phyloP scores from a whole-genome alignment of 1,140 invertebrate genomes.

The Brachionus koreanus region DNA sequence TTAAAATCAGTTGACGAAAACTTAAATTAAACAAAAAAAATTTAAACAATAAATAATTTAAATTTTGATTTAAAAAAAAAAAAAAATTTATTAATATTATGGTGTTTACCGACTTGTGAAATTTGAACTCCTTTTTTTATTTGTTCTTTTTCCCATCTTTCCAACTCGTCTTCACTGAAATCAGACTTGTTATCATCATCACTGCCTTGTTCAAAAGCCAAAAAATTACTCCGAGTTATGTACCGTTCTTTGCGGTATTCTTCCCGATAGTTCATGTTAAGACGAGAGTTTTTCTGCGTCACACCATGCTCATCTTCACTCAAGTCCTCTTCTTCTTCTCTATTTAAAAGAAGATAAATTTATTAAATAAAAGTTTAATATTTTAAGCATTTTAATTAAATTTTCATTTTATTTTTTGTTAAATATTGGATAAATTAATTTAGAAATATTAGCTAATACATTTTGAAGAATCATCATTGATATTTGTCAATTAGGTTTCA shows the following conservation, averaged over 20 bases:
- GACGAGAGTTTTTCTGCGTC: conserved; percentile 51
- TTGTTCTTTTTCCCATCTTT: conserved; percentile 85
- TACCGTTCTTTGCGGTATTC: conserved; percentile 70
- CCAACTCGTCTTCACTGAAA: conserved; percentile 65
- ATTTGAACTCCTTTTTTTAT: conserved; percentile 78
- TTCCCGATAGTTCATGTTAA: conserved; percentile 74
- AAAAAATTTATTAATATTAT: neutral
- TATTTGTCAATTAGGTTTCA: no score
- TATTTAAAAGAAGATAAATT: no score
- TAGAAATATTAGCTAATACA: no score
- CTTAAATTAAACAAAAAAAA: neutral
- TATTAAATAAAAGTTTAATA: no score
- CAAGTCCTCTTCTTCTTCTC: conserved; percentile 9
- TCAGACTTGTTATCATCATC: conserved; percentile 61
- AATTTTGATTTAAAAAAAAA: no score
- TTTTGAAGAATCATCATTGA: no score
- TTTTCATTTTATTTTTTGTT: no score
- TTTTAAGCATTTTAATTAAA: no score
- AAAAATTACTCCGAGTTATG: conserved; percentile 73
- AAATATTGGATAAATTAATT: no score
- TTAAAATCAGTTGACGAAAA: conserved; percentile 5
- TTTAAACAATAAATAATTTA: no score
- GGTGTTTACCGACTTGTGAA: conserved; percentile 44
- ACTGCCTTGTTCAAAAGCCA: conserved; percentile 67
- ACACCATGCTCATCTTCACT: conserved; percentile 82